A percentile compares a stretch with the other conserved stretches of the same genome.
Conservation (phyloP, 2,113 vertebrate genomes). For the Ictidomys tridecemlineatus region DNA sequence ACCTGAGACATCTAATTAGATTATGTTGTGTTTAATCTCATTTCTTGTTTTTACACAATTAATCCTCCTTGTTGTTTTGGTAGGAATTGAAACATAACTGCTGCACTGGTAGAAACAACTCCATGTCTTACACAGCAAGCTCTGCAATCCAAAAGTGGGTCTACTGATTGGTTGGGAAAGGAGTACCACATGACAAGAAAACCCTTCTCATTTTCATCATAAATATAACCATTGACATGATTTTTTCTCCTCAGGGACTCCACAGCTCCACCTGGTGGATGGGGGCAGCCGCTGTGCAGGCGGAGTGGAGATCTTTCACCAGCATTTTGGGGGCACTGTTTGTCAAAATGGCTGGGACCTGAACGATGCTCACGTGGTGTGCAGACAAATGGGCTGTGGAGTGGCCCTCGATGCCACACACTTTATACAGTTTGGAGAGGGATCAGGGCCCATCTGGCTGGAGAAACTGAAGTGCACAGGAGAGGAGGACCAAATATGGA, state of each 20-base stretch:
- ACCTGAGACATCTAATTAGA: neutral
- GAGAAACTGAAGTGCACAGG: neutral
- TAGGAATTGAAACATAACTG: too few species aligned
- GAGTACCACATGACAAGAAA: neutral
- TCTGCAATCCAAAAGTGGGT: too few species aligned
- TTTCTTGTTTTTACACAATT: neutral
- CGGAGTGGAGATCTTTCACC: slow-evolving; percentile 85
- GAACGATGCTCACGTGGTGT: neutral
- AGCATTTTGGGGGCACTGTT: slow-evolving; percentile 36
- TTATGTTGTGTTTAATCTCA: neutral
- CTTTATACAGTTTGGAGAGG: neutral
- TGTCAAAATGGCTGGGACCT: slow-evolving; percentile 44
- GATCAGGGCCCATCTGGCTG: slow-evolving; percentile 28
- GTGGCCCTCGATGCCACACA: neutral
- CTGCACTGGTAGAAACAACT: too few species aligned
- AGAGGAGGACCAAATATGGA: slow-evolving; percentile 1
- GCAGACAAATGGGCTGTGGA: slow-evolving; percentile 63
- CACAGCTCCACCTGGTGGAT: slow-evolving; percentile 78
- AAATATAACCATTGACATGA: too few species aligned
- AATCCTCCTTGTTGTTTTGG: neutral
- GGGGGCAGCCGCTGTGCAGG: slow-evolving; percentile 78
- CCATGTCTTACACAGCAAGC: too few species aligned
- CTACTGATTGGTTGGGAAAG: neutral
- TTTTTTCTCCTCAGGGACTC: slow-evolving; percentile 73
- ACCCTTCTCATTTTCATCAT: neutral